Percentiles rank a stretch among this genome's conserved stretches.
Conservation (phyloP, 1,140 invertebrate species). For the Pissodes strobi region DNA sequence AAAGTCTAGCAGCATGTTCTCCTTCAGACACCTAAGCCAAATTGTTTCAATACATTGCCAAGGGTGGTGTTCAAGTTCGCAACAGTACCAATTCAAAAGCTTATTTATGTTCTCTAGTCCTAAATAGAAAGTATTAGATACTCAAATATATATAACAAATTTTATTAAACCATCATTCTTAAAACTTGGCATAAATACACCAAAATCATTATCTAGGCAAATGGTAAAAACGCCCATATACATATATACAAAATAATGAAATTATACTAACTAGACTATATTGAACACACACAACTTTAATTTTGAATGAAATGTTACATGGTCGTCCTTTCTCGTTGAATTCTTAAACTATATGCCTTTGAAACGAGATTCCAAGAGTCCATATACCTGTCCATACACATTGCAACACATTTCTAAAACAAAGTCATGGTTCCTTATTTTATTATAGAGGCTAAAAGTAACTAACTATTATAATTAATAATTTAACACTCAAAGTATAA, state of each 20-base stretch:
- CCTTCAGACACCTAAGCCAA: too few species aligned
- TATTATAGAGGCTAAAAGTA: background rate
- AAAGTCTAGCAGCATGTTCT: too few species aligned
- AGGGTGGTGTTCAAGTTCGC: too few species aligned
- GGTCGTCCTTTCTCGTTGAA: conserved; percentile 72
- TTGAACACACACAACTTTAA: conserved; percentile 17
- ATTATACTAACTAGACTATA: conserved; percentile 29
- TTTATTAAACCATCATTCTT: too few species aligned
- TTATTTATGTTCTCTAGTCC: too few species aligned
- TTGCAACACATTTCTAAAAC: conserved; percentile 91
- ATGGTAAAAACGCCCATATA: conserved; percentile 25
- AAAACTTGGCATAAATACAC: too few species aligned
- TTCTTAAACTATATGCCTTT: conserved; percentile 77
- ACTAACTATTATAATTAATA: background rate
- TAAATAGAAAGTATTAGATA: too few species aligned
- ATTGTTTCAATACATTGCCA: too few species aligned
- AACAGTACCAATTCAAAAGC: too few species aligned
- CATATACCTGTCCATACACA: conserved; percentile 98
- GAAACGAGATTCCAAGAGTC: conserved; percentile 93
- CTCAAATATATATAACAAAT: background rate
- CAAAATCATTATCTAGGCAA: conserved; percentile 5
- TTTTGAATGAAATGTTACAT: conserved; percentile 41
- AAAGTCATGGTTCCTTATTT: background rate
- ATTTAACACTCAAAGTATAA: too few species aligned
- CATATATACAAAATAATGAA: conserved; percentile 15